Evolutionary conservation across 2,797 vertebrate genomes (phyloP).

Genomic region (Poecilia gillii): DNA sequence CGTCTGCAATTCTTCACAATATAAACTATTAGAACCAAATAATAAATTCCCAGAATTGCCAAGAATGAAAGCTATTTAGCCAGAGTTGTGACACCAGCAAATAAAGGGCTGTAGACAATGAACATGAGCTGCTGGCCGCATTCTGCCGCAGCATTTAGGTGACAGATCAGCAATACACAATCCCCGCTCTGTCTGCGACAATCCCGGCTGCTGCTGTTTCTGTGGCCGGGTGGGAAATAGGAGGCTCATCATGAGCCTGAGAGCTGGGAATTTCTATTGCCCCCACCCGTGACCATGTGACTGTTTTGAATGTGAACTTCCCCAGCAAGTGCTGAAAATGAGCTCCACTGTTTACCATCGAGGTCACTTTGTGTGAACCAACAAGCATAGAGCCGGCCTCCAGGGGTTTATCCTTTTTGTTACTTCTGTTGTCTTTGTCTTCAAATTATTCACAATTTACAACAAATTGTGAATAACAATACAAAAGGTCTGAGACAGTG

Average conservation of each 20-base stretch:
- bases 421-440: background rate
- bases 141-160: slow-evolving; percentile 70
- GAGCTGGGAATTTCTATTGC: slow-evolving; percentile 70
- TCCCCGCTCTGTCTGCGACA: slow-evolving; percentile 75
- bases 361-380: slow-evolving; percentile 10
- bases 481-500: background rate
- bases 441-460: background rate
- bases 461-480: background rate
- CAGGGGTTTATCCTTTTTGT: background rate
- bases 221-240: slow-evolving; percentile 49
- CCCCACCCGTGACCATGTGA: slow-evolving; percentile 44
- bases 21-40: slow-evolving; percentile 37
- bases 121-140: slow-evolving; percentile 70
- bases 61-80: slow-evolving; percentile 68
- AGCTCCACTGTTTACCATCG: slow-evolving; percentile 41
- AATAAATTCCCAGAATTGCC: slow-evolving; percentile 57
- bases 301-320: slow-evolving; percentile 64
- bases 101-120: slow-evolving; percentile 58
- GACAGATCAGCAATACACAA: slow-evolving; percentile 80
- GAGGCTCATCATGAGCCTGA: slow-evolving; percentile 64
- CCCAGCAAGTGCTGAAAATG: slow-evolving; percentile 23
- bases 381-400: background rate
- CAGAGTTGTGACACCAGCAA: slow-evolving; percentile 52
- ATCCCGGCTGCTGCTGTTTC: slow-evolving; percentile 57
- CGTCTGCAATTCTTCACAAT: slow-evolving; percentile 27